Base-by-base conservation (phyloP, 2,797 vertebrate genomes). In the Mastacembelus armatus region DNA sequence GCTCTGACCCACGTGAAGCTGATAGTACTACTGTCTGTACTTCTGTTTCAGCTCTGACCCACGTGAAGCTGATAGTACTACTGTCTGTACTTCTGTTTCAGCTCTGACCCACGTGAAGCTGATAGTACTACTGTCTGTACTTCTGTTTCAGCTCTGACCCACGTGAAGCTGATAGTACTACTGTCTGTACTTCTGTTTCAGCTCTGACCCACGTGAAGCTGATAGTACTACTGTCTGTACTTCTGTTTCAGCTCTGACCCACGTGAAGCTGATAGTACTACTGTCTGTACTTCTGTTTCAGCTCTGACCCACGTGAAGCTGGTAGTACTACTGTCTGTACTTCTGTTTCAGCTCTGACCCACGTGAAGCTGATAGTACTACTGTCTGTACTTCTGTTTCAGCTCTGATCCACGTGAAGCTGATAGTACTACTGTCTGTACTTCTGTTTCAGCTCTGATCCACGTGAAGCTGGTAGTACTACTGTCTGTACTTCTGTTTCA, bases 1-100 rank as follows among this genome's bases (percentile, higher is more conserved):
- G 97, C 97, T 89, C 93, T 98, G 79, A 92, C 94, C 62, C 95
- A 95, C 55, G 96, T 98, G 92, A 97, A 96, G 92, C 94, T 98
- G 80, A n/a, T n/a, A n/a, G n/a, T n/a, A n/a, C n/a, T n/a, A n/a
- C n/a, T n/a, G n/a, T n/a, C n/a, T n/a, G n/a, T n/a, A n/a, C n/a
- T n/a, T n/a, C n/a, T n/a, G n/a, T n/a, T n/a, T n/a, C n/a, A n/a
- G n/a, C 38, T 18, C 38, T 18, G 7, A 39, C 38, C 38, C 16
- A 1, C 2, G n/a, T 21, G 5, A 26, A 22, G 24, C 35, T 33
- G 39, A 3, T 11, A 4, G 22, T 2, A n/a, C 16, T 15, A 24
- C n/a, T 15, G 10, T 15, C 9, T 79, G 54, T n/a, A n/a, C n/a
- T n/a, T n/a, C n/a, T 69, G 51, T 60, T 7, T 78, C 87, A 98